A percentile compares a stretch with the other conserved stretches of the same genome.
Evolutionary conservation across 2,113 vertebrate genomes (phyloP).

Genomic region (Dasypus novemcinctus): DNA sequence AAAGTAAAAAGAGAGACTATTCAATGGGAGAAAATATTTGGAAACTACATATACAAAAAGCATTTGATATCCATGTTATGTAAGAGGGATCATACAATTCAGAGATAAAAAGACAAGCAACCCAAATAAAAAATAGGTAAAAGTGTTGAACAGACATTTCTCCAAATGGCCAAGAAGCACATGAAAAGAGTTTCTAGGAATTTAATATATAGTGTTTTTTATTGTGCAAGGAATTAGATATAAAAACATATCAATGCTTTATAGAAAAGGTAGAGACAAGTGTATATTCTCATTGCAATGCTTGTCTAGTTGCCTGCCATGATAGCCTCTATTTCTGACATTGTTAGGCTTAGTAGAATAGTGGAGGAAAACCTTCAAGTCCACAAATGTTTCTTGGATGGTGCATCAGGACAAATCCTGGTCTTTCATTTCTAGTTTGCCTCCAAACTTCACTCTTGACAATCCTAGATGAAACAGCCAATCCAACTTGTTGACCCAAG

Average conservation of each 20-base stretch:
- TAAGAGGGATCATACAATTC: no score
- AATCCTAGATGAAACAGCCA: neutral
- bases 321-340: neutral
- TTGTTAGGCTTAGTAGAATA: neutral
- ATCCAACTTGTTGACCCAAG: neutral
- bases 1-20: no score
- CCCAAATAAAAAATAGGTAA: no score
- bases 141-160: no score
- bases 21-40: no score
- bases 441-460: neutral
- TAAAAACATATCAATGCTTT: neutral
- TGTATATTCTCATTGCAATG: neutral
- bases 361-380: neutral
- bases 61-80: no score
- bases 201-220: neutral
- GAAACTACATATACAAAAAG: no score
- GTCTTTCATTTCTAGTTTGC: neutral
- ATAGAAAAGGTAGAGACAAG: neutral
- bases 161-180: no score
- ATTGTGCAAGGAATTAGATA: neutral
- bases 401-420: neutral
- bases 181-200: no score
- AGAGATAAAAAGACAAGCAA: no score
- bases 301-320: neutral
- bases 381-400: neutral